Conservation (phyloP, 2,113 vertebrate species). For the Myrmecophaga tridactyla region DNA sequence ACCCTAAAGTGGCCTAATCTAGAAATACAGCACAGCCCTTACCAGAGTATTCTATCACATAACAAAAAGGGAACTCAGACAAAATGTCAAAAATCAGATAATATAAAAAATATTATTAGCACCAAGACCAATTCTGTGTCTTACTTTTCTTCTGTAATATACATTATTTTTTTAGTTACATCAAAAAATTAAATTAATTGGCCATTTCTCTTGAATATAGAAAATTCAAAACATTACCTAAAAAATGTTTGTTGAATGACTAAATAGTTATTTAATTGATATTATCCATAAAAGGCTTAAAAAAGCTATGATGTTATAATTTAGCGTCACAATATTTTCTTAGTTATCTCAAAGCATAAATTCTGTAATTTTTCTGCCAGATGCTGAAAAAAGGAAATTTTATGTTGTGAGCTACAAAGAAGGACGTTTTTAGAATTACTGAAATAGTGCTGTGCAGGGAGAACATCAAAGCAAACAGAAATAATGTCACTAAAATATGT, state of each 20-base stretch:
- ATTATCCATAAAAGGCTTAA: not conserved
- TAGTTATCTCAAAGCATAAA: not conserved
- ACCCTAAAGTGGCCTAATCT: not conserved
- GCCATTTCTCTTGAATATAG: not conserved
- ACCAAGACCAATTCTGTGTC: not conserved
- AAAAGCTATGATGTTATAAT: not conserved
- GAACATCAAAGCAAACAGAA: conserved; percentile 44
- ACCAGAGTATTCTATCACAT: not conserved
- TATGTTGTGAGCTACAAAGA: conserved; percentile 17
- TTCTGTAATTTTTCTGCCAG: not conserved
- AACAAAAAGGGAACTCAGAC: not conserved
- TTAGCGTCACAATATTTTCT: not conserved
- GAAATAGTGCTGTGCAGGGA: conserved; percentile 15
- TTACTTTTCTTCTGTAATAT: not conserved
- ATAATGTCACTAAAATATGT: conserved; percentile 41
- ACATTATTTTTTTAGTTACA: not conserved
- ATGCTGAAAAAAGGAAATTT: conserved; percentile 31
- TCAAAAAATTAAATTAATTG: conserved; percentile 33
- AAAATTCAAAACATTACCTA: not conserved
- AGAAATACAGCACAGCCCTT: not conserved
- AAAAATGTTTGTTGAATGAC: conserved; percentile 12
- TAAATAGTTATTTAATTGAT: not conserved
- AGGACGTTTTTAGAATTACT: conserved; percentile 28
- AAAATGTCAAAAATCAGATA: not conserved
- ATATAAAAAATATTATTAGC: not conserved